A percentile compares a stretch with the other conserved stretches of the same genome.
These are phyloP conservation scores for Chrysoperla carnea DNA, from an alignment of 1,140 invertebrate species.

Conservation along the genomic window DNA sequence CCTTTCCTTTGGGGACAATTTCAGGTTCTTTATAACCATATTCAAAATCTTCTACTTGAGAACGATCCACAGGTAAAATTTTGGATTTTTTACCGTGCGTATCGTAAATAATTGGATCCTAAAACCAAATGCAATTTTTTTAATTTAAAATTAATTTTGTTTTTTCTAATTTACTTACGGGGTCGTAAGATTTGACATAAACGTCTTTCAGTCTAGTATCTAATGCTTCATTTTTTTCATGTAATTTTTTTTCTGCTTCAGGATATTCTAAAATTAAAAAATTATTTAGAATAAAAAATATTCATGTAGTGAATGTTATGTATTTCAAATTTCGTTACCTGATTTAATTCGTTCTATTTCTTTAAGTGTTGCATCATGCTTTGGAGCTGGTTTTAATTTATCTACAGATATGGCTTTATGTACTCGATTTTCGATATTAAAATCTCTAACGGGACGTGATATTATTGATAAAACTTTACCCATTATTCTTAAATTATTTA, in stretches of 20 bases:
- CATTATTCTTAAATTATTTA: slow-evolving; percentile 21
- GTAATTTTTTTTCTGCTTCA: slow-evolving; percentile 37
- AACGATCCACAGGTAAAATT: slow-evolving; percentile 26
- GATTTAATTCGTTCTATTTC: slow-evolving; percentile 39
- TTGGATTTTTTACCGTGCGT: slow-evolving; percentile 11
- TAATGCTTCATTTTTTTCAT: slow-evolving; percentile 35
- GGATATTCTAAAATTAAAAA: slow-evolving; percentile 6
- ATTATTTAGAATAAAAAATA: slow-evolving; percentile 4
- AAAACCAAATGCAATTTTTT: slow-evolving; percentile 1
- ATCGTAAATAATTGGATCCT: slow-evolving; percentile 6
- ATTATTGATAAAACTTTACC: slow-evolving; percentile 30
- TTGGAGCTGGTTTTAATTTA: slow-evolving; percentile 46
- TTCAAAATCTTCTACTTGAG: slow-evolving; percentile 22
- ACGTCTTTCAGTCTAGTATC: slow-evolving; percentile 18
- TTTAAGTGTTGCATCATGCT: slow-evolving; percentile 31
- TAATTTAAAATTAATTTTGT: slow-evolving; percentile 1
- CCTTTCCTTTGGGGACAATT: slow-evolving; percentile 26
- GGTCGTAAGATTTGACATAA: slow-evolving; percentile 1
- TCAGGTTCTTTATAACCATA: slow-evolving; percentile 36
- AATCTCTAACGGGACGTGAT: slow-evolving; percentile 29
- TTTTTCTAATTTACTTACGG: slow-evolving; percentile 2
- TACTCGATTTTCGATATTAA: slow-evolving; percentile 53
- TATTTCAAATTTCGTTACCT: slow-evolving; percentile 21
- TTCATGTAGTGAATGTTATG: slow-evolving; percentile 6
- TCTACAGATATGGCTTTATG: slow-evolving; percentile 42